Conservation (phyloP, 2,888 invertebrate genomes). For the Drosophila birchii region DNA sequence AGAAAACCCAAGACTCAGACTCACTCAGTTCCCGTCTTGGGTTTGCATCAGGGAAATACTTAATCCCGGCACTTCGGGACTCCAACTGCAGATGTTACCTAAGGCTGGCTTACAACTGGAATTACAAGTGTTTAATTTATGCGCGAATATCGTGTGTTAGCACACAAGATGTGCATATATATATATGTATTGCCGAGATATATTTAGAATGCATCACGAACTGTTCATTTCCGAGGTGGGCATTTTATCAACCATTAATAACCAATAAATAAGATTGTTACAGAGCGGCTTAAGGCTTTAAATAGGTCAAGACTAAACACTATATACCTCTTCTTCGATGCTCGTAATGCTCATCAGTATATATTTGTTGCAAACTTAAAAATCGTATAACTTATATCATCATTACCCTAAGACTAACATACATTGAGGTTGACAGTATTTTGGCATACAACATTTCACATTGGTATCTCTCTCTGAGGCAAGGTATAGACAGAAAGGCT, state of each 20-base stretch:
- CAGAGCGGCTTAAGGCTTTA: neutral
- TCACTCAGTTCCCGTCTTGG: conserved; percentile 1
- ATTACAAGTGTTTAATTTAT: conserved; percentile 20
- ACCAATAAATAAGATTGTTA: neutral
- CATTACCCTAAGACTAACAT: neutral
- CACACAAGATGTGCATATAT: conserved; percentile 2
- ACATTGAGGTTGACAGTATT: conserved; percentile 13
- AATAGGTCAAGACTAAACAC: neutral
- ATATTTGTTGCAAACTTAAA: neutral
- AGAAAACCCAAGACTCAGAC: neutral
- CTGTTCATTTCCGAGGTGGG: neutral
- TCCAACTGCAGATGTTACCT: neutral
- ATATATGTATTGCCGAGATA: conserved; percentile 1
- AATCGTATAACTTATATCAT: neutral
- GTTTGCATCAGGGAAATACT: conserved; percentile 1
- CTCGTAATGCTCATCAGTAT: neutral
- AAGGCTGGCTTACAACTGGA: conserved; percentile 2
- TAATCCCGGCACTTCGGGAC: neutral
- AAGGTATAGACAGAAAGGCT: neutral
- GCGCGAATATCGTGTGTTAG: conserved; percentile 5
- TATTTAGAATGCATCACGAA: neutral
- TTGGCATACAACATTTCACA: conserved; percentile 8
- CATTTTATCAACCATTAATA: neutral
- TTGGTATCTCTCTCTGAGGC: neutral
- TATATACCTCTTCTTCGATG: neutral